These are phyloP conservation scores for Gallinago undulata DNA, from an alignment of 2,113 vertebrate genomes.

Conservation along the genomic window DNA sequence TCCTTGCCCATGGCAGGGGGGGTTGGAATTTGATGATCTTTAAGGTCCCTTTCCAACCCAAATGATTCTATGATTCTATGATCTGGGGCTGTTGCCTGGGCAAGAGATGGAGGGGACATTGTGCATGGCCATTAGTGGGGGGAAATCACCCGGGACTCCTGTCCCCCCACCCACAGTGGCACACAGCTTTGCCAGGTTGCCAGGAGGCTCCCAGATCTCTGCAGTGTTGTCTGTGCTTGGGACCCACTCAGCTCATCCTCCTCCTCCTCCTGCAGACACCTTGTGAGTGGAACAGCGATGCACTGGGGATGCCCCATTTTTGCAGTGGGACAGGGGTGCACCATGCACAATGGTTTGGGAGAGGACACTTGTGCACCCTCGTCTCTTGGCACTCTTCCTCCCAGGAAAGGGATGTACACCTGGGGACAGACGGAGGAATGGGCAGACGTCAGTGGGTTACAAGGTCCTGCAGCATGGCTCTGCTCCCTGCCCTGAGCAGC, in stretches of 20 bases:
- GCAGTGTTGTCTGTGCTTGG: rapidly evolving
- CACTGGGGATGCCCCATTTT: too few species aligned
- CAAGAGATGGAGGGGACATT: neutral
- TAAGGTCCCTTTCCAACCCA: too few species aligned
- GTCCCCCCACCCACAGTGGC: rapidly evolving
- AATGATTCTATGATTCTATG: too few species aligned
- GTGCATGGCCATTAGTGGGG: neutral
- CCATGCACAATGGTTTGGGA: neutral
- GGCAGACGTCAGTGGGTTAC: neutral
- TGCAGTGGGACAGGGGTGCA: neutral
- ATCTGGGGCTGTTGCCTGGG: neutral
- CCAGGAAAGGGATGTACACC: neutral
- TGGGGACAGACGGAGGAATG: neutral
- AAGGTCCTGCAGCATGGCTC: neutral
- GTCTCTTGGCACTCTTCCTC: neutral
- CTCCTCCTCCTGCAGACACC: neutral
- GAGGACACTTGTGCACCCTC: rapidly evolving
- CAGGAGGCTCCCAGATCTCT: neutral
- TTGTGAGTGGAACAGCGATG: neutral
- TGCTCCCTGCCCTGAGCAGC: neutral
- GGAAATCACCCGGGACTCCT: neutral
- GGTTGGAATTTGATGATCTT: too few species aligned
- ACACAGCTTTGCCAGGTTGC: neutral
- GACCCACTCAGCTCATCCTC: neutral
- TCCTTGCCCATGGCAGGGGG: too few species aligned